Percentiles rank a stretch among this genome's conserved stretches.
These are phyloP conservation scores for Macrosteles quadrilineatus DNA, from an alignment of 1,140 invertebrate species.

Conservation along the genomic window DNA sequence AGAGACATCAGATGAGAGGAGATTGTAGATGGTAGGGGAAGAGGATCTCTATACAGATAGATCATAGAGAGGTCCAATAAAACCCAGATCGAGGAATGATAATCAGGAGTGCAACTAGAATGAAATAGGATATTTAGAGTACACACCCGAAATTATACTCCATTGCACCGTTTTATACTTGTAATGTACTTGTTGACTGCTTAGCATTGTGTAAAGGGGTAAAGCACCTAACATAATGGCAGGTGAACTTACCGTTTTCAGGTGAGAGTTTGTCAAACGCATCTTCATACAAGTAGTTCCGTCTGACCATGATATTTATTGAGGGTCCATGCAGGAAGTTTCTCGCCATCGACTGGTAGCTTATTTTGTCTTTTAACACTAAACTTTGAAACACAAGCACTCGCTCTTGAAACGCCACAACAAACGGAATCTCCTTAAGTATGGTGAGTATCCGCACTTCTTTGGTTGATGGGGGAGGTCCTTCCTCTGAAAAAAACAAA, in stretches of 20 bases:
- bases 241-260: conserved; percentile 79
- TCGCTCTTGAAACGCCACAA: conserved; percentile 86
- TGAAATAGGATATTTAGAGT: too few relatives aligned
- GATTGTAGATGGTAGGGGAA: too few relatives aligned
- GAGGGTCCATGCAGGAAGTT: conserved; percentile 74
- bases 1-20: too few relatives aligned
- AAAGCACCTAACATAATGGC: too few relatives aligned
- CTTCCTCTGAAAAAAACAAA: conserved; percentile 59
- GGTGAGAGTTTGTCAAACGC: conserved; percentile 91
- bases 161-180: too few relatives aligned
- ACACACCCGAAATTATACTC: too few relatives aligned
- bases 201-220: too few relatives aligned
- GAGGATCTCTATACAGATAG: too few relatives aligned
- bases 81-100: too few relatives aligned
- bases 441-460: conserved; percentile 87
- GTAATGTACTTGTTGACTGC: too few relatives aligned
- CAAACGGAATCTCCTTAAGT: conserved; percentile 89
- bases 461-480: conserved; percentile 82
- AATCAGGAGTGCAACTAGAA: too few relatives aligned
- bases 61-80: too few relatives aligned
- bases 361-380: conserved; percentile 67
- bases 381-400: conserved; percentile 84
- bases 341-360: conserved; percentile 69
- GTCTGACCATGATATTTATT: conserved; percentile 78
- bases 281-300: conserved; percentile 96